Base-by-base conservation (phyloP, 1,140 invertebrate genomes). In the Maniola jurtina region DNA sequence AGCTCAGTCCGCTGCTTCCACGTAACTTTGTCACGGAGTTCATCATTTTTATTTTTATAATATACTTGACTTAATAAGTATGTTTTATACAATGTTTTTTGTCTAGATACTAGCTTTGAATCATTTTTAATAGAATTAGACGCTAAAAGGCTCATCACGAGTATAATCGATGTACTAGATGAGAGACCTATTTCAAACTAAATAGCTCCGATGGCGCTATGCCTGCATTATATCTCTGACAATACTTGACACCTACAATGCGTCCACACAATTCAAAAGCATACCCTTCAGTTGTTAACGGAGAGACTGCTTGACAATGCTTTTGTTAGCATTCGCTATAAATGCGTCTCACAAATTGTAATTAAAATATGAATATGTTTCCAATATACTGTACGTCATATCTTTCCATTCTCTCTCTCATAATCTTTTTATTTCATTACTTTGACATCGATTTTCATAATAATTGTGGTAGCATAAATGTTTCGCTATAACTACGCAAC, bases 271-370 rank as follows among this genome's bases (percentile, higher is more conserved):
- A 83, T 84, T 80, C 72, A 80, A 71, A 79, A 73, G 70, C 61
- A 35, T 66, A 58, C 70, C 73, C 77, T 81, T 77, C 80, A 85
- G 80, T 81, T 83, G 73, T 77, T 79, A 82, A 82, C 79, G 73
- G 76, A 79, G 67, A 80, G 80, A 74, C 75, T 70, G 75, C 52
- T 42, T 63, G 35, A 80, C 80, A 84, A 83, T 82, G 68, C 75
- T 66, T 65, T 62, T 68, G 52, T 68, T 71, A 75, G 68, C 73
- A 72, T 81, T 77, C 69, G 75, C 40, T 61, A 64, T 67, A 64
- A 70, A 71, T 60, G 60, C 66, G 65, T 56, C 58, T 57, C 36
- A 50, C 56, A 70, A 67, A 73, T 73, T 70, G 58, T 79, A 76
- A 80, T 81, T 75, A 77, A 77, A 77, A 73, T 79, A 68, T 72